Base-by-base conservation (phyloP, 1,140 invertebrate species). In the Colletes gigas region DNA sequence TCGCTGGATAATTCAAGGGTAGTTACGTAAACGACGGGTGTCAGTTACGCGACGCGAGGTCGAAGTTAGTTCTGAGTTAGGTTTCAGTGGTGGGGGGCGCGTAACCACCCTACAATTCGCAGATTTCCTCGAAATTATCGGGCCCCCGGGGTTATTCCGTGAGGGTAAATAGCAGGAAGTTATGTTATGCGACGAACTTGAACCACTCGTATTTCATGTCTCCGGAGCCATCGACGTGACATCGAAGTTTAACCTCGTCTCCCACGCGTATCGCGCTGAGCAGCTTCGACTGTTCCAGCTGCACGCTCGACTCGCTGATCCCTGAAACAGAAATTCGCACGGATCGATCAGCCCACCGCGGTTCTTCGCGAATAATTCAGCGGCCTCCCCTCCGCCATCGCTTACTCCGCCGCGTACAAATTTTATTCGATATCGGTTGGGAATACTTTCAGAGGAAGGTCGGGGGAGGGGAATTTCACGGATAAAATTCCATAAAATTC, bases 131-230 rank as follows among this genome's bases (percentile, higher is more conserved):
- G n/a, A 57, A n/a, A 70, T 63, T 77, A 84, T 59, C 54, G n/a
- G 19, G 15, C 60, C 7, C 39, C 41, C 50, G 50, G 44, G 59
- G 80, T 79, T 52, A 44, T 47, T 39, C 67, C 10, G 6, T 41
- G 39, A 67, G 52, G 73, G 10, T 82, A 78, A 85, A 83, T 83
- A 76, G 55, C 10, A 52, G n/a, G 12, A 52, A 72, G 78, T 78
- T 67, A 67, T 47, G 78, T 71, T 66, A 62, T 39, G 67, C 10
- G 78, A 87, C 93, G 90, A 90, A 95, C 95, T 94, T 95, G 93
- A 96, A 97, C 97, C 97, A 97, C 88, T 97, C 95, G 87, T 96
- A 95, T 82, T 94, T 93, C 62, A 97, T 95, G 74, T 96, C 95
- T 30, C 96, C 95, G 83, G 95, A 96, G 39, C 96, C 96, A 55